These are phyloP conservation scores for Cenopis cana DNA, from an alignment of 2,888 invertebrate species.

Conservation along the genomic window DNA sequence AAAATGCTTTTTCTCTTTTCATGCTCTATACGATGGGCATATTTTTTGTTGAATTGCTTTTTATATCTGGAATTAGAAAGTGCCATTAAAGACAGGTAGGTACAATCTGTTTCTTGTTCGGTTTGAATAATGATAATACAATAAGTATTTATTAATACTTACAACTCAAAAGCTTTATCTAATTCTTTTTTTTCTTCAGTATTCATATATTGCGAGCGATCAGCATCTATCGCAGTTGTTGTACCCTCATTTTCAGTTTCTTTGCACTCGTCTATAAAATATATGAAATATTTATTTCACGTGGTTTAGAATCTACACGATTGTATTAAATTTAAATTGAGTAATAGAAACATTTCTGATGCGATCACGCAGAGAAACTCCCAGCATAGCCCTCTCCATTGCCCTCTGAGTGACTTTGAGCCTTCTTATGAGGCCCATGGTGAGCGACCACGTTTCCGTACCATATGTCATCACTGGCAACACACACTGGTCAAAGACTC, in stretches of 20 bases:
- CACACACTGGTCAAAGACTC: too few species aligned
- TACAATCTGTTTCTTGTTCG: not conserved
- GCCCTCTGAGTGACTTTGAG: too few species aligned
- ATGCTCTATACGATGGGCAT: slow-evolving; percentile 57
- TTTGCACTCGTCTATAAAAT: slow-evolving; percentile 16
- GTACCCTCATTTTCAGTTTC: slow-evolving; percentile 42
- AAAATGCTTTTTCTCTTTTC: slow-evolving; percentile 55
- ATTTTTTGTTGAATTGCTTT: slow-evolving; percentile 50
- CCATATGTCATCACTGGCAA: too few species aligned
- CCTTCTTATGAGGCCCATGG: too few species aligned
- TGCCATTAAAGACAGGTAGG: not conserved
- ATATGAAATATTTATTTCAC: too few species aligned
- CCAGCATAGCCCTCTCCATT: too few species aligned
- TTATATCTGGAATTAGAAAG: slow-evolving; percentile 44
- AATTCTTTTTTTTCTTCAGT: slow-evolving; percentile 62
- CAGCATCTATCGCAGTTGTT: not conserved
- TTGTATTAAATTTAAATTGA: too few species aligned
- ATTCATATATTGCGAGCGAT: slow-evolving; percentile 50
- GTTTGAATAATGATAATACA: not conserved
- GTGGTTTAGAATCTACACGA: too few species aligned
- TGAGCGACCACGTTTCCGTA: too few species aligned
- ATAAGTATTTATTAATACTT: slow-evolving; percentile 42
- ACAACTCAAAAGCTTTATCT: slow-evolving; percentile 62
- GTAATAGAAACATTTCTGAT: too few species aligned
- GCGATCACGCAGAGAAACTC: too few species aligned